These are phyloP conservation scores for Saccopteryx leptura DNA, from an alignment of 2,113 vertebrate species.

Conservation along the genomic window DNA sequence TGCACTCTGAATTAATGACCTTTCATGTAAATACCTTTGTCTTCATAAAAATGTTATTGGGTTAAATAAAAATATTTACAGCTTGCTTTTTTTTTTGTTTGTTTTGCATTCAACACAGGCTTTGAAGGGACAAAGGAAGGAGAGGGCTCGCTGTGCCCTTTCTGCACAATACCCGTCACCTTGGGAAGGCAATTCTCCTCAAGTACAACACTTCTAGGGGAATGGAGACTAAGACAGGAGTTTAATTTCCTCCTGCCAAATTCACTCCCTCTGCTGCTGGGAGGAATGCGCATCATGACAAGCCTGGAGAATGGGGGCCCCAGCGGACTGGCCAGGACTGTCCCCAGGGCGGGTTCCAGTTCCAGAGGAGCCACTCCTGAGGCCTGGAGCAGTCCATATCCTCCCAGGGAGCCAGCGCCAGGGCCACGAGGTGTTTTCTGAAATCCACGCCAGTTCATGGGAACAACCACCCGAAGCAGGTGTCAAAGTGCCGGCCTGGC, in stretches of 20 bases:
- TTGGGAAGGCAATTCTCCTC: conserved; percentile 56
- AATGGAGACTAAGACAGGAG: conserved; percentile 59
- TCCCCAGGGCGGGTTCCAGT: not conserved
- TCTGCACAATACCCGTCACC: conserved; percentile 55
- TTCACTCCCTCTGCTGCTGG: conserved; percentile 50
- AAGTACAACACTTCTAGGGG: conserved; percentile 29
- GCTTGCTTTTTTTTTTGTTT: not conserved
- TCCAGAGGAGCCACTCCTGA: not conserved
- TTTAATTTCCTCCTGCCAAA: conserved; percentile 82
- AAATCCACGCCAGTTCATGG: not conserved
- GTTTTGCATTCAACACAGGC: not conserved
- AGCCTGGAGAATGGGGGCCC: not conserved
- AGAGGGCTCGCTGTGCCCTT: not conserved
- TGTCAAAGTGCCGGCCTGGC: not conserved
- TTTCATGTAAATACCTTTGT: conserved; percentile 68
- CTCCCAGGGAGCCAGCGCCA: not conserved
- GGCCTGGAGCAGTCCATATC: not conserved
- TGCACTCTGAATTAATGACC: conserved; percentile 75
- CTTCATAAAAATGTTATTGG: conserved; percentile 65
- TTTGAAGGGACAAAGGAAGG: conserved; percentile 35
- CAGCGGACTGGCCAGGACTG: not conserved
- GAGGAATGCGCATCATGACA: not conserved
- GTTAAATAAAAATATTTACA: conserved; percentile 67
- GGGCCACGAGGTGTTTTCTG: not conserved
- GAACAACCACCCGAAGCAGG: not conserved